Conservation (phyloP, 2,888 invertebrate genomes). For the Phortica magna region DNA sequence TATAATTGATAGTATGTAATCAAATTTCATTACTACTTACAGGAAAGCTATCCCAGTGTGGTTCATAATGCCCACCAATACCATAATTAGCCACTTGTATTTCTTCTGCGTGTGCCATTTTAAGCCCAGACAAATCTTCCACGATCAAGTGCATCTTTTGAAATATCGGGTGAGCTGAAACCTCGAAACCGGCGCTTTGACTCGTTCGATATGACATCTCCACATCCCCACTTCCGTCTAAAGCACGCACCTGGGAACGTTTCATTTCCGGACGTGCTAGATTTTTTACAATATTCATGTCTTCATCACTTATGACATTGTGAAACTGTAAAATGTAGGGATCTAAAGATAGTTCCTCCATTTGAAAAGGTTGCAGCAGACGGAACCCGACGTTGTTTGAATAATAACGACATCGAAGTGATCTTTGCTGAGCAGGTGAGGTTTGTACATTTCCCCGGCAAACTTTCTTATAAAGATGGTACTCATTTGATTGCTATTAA, state of each 20-base stretch:
- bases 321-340: conserved; percentile 81
- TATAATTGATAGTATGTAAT: background rate
- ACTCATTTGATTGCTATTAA: conserved; percentile 58
- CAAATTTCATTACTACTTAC: conserved; percentile 38
- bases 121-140: conserved; percentile 80
- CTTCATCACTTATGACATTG: conserved; percentile 80
- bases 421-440: conserved; percentile 45
- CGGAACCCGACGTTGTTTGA: conserved; percentile 51
- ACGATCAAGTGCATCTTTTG: conserved; percentile 82
- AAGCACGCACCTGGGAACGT: conserved; percentile 84
- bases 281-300: conserved; percentile 80
- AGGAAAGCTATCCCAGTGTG: conserved; percentile 80
- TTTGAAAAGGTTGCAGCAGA: conserved; percentile 75
- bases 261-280: conserved; percentile 79
- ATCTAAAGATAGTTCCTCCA: conserved; percentile 79
- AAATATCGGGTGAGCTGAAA: conserved; percentile 51
- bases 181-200: conserved; percentile 80
- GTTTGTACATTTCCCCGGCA: conserved; percentile 64
- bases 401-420: conserved; percentile 61
- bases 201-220: conserved; percentile 85
- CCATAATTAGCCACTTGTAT: conserved; percentile 85
- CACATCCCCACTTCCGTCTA: conserved; percentile 90
- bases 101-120: conserved; percentile 81
- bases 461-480: conserved; percentile 78
- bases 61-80: conserved; percentile 84